Conservation (phyloP, 1,140 invertebrate species). For the Drosophila nigrodunni region DNA sequence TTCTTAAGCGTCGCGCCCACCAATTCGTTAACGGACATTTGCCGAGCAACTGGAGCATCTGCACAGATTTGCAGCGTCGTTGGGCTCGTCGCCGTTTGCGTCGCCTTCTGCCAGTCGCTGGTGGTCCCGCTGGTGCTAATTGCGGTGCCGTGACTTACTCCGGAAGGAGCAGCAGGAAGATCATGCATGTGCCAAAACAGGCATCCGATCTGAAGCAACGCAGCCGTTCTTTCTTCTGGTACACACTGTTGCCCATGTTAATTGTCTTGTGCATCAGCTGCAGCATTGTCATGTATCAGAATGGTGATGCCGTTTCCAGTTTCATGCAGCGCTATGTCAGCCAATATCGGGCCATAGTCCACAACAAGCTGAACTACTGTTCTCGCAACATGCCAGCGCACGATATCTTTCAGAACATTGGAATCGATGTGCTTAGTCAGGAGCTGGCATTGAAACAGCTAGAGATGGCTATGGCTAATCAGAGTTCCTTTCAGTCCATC, state of each 20-base stretch:
- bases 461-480: slow-evolving; percentile 44
- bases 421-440: slow-evolving; percentile 54
- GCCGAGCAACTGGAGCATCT: slow-evolving; percentile 22
- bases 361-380: slow-evolving; percentile 67
- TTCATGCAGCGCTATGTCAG: slow-evolving; percentile 41
- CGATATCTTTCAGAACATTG: slow-evolving; percentile 36
- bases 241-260: slow-evolving; percentile 17
- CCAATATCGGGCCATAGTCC: slow-evolving; percentile 55
- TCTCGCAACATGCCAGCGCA: slow-evolving; percentile 25
- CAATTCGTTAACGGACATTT: slow-evolving; percentile 14
- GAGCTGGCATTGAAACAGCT: slow-evolving; percentile 48
- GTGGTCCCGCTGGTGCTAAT: too few species aligned
- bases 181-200: background rate
- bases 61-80: slow-evolving; percentile 37
- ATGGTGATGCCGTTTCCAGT: slow-evolving; percentile 13
- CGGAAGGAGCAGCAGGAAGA: background rate
- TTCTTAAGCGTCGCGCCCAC: slow-evolving; percentile 16
- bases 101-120: slow-evolving; percentile 6
- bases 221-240: slow-evolving; percentile 12
- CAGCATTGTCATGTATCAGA: slow-evolving; percentile 33
- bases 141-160: too few species aligned
- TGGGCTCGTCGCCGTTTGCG: slow-evolving; percentile 43
- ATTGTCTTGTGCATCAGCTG: slow-evolving; percentile 18
- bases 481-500: slow-evolving; percentile 42
- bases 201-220: background rate